Evolutionary conservation across 2,888 invertebrate genomes (phyloP), one percentile per base, ranked within the genome.

Genomic region (Scaptomyza flava): DNA sequence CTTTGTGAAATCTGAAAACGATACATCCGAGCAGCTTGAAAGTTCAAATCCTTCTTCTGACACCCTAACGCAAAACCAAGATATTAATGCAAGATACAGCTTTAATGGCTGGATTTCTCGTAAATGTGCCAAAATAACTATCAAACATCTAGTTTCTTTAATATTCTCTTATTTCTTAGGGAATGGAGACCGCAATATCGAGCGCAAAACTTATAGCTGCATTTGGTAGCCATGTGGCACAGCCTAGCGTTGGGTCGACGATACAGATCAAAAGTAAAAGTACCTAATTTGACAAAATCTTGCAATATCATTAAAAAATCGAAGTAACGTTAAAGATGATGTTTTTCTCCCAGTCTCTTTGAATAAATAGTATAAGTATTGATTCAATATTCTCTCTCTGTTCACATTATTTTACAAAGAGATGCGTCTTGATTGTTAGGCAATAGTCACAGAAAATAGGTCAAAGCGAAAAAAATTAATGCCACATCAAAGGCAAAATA

Each of bases 201-300:
- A 54, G 27, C 58, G 48, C 20, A 4, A 68, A 31, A 53, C 52
- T 34, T 6, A 11, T 41, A 67, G 69, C 33, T 69, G 47, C 38
- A 38, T 20, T 51, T 73, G 53, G 73, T 73, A 54, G 7, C 5
- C 27, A 20, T 17, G 23, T 23, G 31, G 6, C 41, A 41, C 31
- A 1, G 17, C 17, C 17, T 17, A 0, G 17, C 63, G 2, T 33
- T 12, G 6, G 7, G 1, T 14, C 3, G 63, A n/a, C 3, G 14
- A 6, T 9, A 1, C 33, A 9, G 31, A 33, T 17, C 17, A 12
- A 48, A 4, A 3, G 9, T 14, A 9, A 33, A 43, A 59, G 59
- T 59, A 30, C 20, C 59, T 9, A 9, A 14, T 45, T 12, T n/a
- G 34, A 14, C 34, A 34, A 60, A 33, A 27, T 42, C 41, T 33